Conservation (phyloP, 2,888 invertebrate genomes). For the Chaetoderma sp. region DNA sequence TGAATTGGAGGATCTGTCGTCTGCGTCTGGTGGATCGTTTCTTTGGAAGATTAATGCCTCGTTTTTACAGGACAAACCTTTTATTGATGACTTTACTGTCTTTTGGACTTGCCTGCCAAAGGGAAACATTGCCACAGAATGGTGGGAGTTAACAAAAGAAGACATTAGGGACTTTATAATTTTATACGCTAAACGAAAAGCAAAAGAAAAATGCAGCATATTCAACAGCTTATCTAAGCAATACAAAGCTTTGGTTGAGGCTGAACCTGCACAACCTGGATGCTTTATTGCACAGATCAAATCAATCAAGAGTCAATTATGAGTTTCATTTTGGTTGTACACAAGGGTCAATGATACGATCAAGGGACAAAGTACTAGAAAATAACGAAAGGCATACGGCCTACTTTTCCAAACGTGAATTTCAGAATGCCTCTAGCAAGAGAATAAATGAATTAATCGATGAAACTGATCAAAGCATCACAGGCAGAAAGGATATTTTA, state of each 20-base stretch:
- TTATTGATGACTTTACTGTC: neutral
- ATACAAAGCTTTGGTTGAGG: no score
- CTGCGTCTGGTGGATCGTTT: neutral
- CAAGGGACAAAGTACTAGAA: neutral
- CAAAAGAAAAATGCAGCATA: no score
- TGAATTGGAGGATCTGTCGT: neutral
- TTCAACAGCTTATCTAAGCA: no score
- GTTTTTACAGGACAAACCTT: neutral
- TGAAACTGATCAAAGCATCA: neutral
- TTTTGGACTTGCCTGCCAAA: neutral
- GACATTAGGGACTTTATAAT: neutral
- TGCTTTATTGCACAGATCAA: no score
- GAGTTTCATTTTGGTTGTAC: no score
- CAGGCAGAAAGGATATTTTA: neutral
- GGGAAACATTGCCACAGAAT: neutral
- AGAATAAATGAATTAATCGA: neutral
- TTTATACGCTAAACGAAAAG: neutral
- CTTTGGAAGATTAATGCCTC: constrained; percentile 14
- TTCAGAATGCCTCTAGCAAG: no score
- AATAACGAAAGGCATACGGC: constrained; percentile 1
- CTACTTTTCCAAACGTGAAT: constrained; percentile 2
- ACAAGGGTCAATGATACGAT: neutral
- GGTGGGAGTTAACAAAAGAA: neutral
- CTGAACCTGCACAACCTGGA: no score
- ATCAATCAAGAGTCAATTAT: no score